Conservation (phyloP, 1,140 invertebrate genomes). For the Maniola jurtina region DNA sequence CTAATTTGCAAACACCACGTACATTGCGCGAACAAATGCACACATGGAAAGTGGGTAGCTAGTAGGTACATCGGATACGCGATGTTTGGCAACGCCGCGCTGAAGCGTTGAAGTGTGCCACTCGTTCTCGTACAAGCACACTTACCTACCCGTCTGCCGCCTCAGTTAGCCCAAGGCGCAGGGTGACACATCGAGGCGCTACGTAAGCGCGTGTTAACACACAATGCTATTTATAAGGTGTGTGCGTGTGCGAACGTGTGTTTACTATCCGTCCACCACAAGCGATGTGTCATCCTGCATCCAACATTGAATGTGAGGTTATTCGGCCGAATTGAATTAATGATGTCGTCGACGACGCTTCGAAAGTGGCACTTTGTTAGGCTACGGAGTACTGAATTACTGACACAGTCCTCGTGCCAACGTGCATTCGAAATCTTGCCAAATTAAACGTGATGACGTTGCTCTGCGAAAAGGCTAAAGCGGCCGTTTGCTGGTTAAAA, state of each 20-base stretch:
- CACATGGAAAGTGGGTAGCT: constrained; percentile 37
- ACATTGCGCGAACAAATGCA: constrained; percentile 28
- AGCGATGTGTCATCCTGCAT: constrained; percentile 72
- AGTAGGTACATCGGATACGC: constrained; percentile 35
- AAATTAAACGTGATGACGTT: constrained; percentile 38
- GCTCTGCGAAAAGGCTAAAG: constrained; percentile 8
- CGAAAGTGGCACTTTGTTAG: constrained; percentile 29
- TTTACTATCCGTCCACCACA: constrained; percentile 70
- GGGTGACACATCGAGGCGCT: constrained; percentile 61
- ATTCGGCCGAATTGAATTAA: constrained; percentile 55
- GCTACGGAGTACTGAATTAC: constrained; percentile 12
- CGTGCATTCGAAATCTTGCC: constrained; percentile 37
- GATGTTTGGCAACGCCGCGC: constrained; percentile 63
- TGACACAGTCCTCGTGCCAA: constrained; percentile 33
- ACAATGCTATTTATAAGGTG: constrained; percentile 69
- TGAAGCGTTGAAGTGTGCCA: constrained; percentile 42
- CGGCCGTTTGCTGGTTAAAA: constrained; percentile 2
- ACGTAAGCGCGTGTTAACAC: constrained; percentile 69
- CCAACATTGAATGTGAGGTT: constrained; percentile 64
- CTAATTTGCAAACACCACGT: not conserved
- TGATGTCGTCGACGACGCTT: constrained; percentile 38
- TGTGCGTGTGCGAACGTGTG: constrained; percentile 63
- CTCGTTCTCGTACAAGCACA: constrained; percentile 29
- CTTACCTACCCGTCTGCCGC: constrained; percentile 52
- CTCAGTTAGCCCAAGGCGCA: constrained; percentile 45